Base-by-base conservation (phyloP, 2,888 invertebrate genomes). In the Conops quadrifasciatus region DNA sequence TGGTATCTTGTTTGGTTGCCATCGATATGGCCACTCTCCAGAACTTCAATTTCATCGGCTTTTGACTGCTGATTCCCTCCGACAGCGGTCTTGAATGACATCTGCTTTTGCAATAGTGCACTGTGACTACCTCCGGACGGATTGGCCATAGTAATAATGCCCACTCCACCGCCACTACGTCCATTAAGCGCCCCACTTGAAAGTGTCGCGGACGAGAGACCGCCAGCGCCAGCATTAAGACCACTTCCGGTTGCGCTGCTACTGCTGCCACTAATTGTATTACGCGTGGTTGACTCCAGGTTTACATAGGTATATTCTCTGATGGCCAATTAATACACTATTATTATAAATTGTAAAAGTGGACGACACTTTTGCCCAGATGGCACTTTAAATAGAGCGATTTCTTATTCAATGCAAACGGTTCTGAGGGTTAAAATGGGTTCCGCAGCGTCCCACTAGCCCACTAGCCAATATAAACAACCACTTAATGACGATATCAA, bases 71-170 rank as follows among this genome's bases (percentile, higher is more conserved):
- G 83, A 36, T 79, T 80, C 2, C 79, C 78, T 16, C 81, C 80
- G n/a, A 83, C 82, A 49, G 83, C 82, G 13, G 82, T 80, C 63
- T 85, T 84, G 71, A 85, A 83, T 36, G 85, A 84, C 78, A 85
- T 79, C 73, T 85, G 85, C 67, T 85, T 85, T 67, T 85, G 84
- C 21, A 84, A 74, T 24, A 82, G 73, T 15, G 82, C 78, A n/a
- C 81, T 80, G 68, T 81, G 81, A 64, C 81, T 82, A 19, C 83
- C 83, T 5, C 83, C 82, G 19, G 78, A 78, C 47, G 83, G 82
- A 70, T 83, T 83, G 13, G 83, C 81, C 30, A 78, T 78, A 49
- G 80, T 79, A 72, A 83, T 87, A 84, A 87, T 86, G 83, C 86
- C 87, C 83, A 73, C 80, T 78, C 72, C 73, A 71, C 75, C 78